Evolutionary conservation across 2,888 invertebrate genomes (phyloP).

Genomic region (Aspidiotus destructor): DNA sequence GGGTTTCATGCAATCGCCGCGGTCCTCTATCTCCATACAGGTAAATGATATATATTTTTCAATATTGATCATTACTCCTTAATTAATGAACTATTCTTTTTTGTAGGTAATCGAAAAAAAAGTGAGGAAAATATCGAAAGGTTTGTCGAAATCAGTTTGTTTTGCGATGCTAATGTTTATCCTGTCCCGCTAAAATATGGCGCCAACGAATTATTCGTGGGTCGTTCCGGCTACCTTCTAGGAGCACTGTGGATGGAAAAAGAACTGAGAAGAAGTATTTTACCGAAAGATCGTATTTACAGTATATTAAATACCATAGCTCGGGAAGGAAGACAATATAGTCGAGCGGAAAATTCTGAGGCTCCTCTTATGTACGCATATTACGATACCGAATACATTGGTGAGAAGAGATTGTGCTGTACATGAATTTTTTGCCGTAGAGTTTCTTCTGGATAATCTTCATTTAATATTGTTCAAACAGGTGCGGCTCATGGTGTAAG

Average conservation of each 20-base stretch:
- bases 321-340: slow-evolving; percentile 60
- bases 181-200: slow-evolving; percentile 46
- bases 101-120: neutral
- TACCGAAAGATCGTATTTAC: slow-evolving; percentile 47
- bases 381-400: slow-evolving; percentile 61
- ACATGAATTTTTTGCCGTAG: no score
- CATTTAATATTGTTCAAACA: slow-evolving; percentile 36
- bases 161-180: neutral
- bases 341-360: slow-evolving; percentile 48
- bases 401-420: slow-evolving; percentile 39
- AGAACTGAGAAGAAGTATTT: slow-evolving; percentile 46
- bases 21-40: slow-evolving; percentile 48
- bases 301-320: slow-evolving; percentile 61
- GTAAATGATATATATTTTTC: neutral
- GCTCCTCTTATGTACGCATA: slow-evolving; percentile 68
- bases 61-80: no score
- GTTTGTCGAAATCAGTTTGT: neutral
- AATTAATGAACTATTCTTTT: no score
- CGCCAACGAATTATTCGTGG: slow-evolving; percentile 76
- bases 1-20: slow-evolving; percentile 66
- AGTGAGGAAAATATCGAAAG: neutral
- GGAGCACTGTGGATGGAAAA: slow-evolving; percentile 64
- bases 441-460: slow-evolving; percentile 18
- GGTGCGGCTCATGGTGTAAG: slow-evolving; percentile 54
- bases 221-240: slow-evolving; percentile 70